Percentiles rank a stretch among this genome's conserved stretches.
Conservation (phyloP, 1,140 invertebrate genomes). For the Dreissena rostriformis region DNA sequence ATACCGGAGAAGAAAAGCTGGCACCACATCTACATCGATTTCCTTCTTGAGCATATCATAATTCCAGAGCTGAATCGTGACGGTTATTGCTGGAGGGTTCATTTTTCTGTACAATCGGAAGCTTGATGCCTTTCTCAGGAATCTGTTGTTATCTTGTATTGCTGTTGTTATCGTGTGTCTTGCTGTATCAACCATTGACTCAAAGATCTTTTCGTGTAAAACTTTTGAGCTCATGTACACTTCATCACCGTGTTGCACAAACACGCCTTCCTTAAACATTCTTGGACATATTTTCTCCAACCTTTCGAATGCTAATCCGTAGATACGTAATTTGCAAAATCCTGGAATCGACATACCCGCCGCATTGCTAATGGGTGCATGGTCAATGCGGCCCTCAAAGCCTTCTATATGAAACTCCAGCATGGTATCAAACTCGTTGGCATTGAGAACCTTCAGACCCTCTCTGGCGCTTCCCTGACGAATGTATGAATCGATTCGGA, state of each 20-base stretch:
- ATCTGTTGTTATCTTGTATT: neutral
- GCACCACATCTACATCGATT: neutral
- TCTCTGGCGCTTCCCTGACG: constrained; percentile 41
- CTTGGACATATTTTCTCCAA: constrained; percentile 29
- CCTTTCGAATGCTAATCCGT: neutral
- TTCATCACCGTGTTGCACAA: neutral
- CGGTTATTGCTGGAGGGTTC: neutral
- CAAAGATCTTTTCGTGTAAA: constrained; percentile 33
- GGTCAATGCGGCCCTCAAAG: neutral
- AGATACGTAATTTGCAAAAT: constrained; percentile 24
- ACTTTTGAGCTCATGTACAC: constrained; percentile 21
- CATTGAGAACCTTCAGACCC: constrained; percentile 39
- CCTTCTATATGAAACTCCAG: constrained; percentile 36
- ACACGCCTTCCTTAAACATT: constrained; percentile 13
- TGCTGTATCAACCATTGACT: constrained; percentile 35
- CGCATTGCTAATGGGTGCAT: neutral
- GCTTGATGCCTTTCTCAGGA: neutral
- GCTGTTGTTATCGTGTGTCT: neutral
- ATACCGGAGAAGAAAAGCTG: neutral
- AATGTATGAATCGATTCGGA: constrained; percentile 37
- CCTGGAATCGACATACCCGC: constrained; percentile 17
- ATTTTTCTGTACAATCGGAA: constrained; percentile 1
- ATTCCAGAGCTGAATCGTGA: neutral
- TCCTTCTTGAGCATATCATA: neutral
- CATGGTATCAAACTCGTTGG: constrained; percentile 25